Base-by-base conservation (phyloP, 2,797 vertebrate genomes). In the Hafferia zeledoni region DNA sequence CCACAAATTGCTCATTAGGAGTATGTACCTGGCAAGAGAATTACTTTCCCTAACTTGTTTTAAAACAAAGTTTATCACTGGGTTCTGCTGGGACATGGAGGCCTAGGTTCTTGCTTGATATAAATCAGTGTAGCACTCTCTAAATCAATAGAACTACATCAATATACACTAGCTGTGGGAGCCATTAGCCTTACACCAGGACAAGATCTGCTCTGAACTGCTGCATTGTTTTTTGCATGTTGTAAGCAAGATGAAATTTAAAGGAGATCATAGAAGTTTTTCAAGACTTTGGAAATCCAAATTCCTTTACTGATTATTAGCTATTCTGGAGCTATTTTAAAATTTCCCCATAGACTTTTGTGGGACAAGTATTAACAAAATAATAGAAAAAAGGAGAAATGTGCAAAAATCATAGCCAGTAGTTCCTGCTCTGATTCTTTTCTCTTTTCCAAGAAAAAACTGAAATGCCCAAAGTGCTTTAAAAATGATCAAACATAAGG, bases 81-180 rank as follows among this genome's bases (percentile, higher is more conserved):
- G 11, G 18, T 90, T 76, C 77, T 90, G 30, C 70, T 53, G 89
- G 44, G 90, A 82, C 56, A 30, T 8, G 64, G 31, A 72, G 44
- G 33, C 27, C 61, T 65, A 17, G 39, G 59, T 90, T 67, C 44
- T 83, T 31, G 30, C 83, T 56, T 90, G 67, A 79, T 82, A 92
- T 74, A 90, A 90, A 94, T 93, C 74, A 77, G 37, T 17, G 49
- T 59, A 77, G 56, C 41, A 37, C 70, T 77, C 37, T 75, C 60
- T 77, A 67, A 88, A 94, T 94, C 91, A 91, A 84, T 94, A 91
- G 56, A 90, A 57, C 56, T 67, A 20, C 85, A 50, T 93, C 80
- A 72, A 90, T 94, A 79, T 24, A 94, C 70, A 82, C 67, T 59
- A 87, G 83, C 83, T 61, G 85, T 90, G 94, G 95, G 93, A 96